phyloP scores from a whole-genome alignment of 2,888 invertebrate genomes.

The Synergus japonicus region DNA sequence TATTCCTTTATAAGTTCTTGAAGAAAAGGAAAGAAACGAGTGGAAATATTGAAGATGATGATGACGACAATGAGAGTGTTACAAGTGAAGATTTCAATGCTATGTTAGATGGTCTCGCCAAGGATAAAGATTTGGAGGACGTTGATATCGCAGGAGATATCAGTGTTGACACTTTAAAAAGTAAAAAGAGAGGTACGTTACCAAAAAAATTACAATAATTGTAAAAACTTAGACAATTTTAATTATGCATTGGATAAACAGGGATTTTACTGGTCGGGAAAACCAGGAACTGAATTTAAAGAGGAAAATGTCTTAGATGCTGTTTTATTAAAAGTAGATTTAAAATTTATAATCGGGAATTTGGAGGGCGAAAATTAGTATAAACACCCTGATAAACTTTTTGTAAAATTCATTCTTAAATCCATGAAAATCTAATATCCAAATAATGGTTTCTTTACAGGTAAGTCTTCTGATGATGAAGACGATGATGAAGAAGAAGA shows the following conservation, averaged over 20 bases:
- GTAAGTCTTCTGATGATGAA: constrained; percentile 48
- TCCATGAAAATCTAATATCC: neutral
- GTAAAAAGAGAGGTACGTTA: constrained; percentile 68
- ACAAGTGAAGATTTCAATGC: constrained; percentile 79
- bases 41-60: constrained; percentile 67
- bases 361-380: too few relatives aligned
- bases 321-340: too few relatives aligned
- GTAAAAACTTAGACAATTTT: too few relatives aligned
- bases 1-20: constrained; percentile 86
- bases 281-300: neutral
- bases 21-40: constrained; percentile 59
- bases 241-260: too few relatives aligned
- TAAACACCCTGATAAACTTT: too few relatives aligned
- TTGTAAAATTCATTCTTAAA: too few relatives aligned
- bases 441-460: constrained; percentile 29
- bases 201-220: neutral
- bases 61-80: constrained; percentile 77
- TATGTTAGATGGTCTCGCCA: constrained; percentile 77
- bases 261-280: neutral
- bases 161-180: constrained; percentile 60
- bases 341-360: too few relatives aligned
- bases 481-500: constrained; percentile 62
- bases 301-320: too few relatives aligned
- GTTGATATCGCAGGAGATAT: constrained; percentile 80
- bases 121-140: constrained; percentile 81